Base-by-base conservation (phyloP, 2,113 vertebrate species). In the Malurus cyaneus region DNA sequence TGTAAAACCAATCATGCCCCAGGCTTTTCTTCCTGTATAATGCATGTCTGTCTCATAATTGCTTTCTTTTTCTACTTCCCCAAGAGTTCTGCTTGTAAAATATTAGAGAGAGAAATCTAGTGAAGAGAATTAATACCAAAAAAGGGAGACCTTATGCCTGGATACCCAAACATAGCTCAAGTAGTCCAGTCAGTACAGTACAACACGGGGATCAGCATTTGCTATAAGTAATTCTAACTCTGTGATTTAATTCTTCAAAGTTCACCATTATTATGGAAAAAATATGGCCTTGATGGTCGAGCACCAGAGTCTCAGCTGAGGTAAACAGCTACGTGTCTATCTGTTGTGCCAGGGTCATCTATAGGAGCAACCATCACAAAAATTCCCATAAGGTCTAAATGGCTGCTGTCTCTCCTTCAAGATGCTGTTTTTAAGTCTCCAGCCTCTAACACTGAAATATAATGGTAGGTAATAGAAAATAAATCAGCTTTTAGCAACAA, bases 251-350 rank as follows among this genome's bases (percentile, higher is more conserved):
- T 29, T 67, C 74, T 72, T 72, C 21, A 53, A 71, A 82, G 32
- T 23, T 23, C 44, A 79, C 11, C 32, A 20, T 12, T 64, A 32
- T 14, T 89, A 56, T 17, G 69, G 34, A 36, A 78, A 76, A 87
- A 67, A 17, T 15, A 53, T 28, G 53, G 29, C 26, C 79, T 76
- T 57, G 67, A 21, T 69, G 44, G 16, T 54, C 3, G 1, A 86
- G 25, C 34, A 93, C 28, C 20, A 31, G 36, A 57, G 21, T 7
- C 20, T 57, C 32, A 72, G 44, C 41, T 77, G 72, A 84, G 61
- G 36, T 74, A 20, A 74, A 19, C 32, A 31, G n/a, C 31, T 39
- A 2, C 1, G 1, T 5, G 39, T 2, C 2, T 42, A 15, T 21
- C 32, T 67, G 12, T 57, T 83, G 57, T 72, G 32, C 44, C 72